These are phyloP conservation scores for Bombyx mandarina DNA, from an alignment of 1,140 invertebrate genomes.

Conservation along the genomic window DNA sequence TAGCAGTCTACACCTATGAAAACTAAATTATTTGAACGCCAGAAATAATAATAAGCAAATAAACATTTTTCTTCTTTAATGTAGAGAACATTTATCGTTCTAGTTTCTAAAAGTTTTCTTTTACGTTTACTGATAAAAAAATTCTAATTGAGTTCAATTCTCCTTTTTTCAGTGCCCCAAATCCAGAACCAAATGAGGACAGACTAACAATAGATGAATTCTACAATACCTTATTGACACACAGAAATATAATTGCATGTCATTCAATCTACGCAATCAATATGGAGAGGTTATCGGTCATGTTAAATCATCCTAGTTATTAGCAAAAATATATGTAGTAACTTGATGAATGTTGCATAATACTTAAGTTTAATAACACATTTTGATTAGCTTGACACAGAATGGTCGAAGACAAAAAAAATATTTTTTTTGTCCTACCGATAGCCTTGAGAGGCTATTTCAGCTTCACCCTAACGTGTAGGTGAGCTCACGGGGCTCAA, in stretches of 20 bases:
- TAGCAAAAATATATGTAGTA: slow-evolving; percentile 8
- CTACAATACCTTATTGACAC: slow-evolving; percentile 66
- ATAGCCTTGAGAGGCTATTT: too few relatives aligned
- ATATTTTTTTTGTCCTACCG: too few relatives aligned
- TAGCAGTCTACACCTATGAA: too few relatives aligned
- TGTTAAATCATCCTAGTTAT: slow-evolving; percentile 71
- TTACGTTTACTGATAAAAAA: too few relatives aligned
- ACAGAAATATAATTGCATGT: slow-evolving; percentile 72
- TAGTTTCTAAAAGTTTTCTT: too few relatives aligned
- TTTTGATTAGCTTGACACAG: too few relatives aligned
- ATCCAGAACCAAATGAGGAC: slow-evolving; percentile 46
- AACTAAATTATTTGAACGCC: too few relatives aligned
- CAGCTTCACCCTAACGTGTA: too few relatives aligned
- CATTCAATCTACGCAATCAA: slow-evolving; percentile 74
- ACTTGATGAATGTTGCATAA: slow-evolving; percentile 5
- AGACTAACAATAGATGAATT: slow-evolving; percentile 71
- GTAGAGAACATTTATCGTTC: too few relatives aligned
- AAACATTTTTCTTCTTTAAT: too few relatives aligned
- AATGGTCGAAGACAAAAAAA: background rate
- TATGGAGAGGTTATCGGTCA: slow-evolving; percentile 72
- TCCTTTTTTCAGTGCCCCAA: slow-evolving; percentile 50
- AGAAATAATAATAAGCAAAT: too few relatives aligned
- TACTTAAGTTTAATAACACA: background rate
- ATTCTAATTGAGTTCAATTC: background rate
- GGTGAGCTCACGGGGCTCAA: too few relatives aligned